Evolutionary conservation across 1,140 invertebrate species (phyloP).

Genomic region (Agrypnia vestita): DNA sequence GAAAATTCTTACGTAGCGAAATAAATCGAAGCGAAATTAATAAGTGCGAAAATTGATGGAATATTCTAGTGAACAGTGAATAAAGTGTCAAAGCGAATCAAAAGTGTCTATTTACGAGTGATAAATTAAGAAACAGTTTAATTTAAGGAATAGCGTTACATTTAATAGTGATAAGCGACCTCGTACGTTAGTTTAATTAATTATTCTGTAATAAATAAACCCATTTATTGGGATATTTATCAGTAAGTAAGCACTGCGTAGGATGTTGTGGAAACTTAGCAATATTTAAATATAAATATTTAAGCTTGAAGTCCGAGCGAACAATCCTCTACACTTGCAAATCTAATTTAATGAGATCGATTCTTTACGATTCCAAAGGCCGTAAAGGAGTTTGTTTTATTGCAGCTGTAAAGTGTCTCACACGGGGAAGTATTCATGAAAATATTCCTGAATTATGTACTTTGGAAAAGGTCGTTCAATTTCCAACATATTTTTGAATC

Average conservation of each 20-base stretch:
- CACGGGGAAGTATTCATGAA: neutral
- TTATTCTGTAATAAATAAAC: no score
- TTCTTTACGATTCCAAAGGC: constrained; percentile 17
- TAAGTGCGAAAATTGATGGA: no score
- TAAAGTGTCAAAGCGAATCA: no score
- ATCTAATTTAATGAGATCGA: constrained; percentile 46
- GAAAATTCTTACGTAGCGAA: no score
- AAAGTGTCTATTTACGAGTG: no score
- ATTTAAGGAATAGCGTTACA: no score
- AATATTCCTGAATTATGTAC: constrained; percentile 9
- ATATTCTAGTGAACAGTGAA: no score
- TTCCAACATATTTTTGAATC: neutral
- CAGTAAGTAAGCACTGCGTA: neutral
- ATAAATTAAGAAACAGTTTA: no score
- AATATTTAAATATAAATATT: constrained; percentile 23
- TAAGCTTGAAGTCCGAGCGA: neutral
- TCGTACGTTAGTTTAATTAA: no score
- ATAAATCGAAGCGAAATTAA: no score
- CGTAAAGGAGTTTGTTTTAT: constrained; percentile 42
- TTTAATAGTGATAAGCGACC: no score
- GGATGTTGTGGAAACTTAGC: neutral
- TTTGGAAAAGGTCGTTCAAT: neutral
- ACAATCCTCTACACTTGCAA: constrained; percentile 27
- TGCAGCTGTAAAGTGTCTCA: neutral
- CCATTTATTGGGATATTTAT: neutral